Evolutionary conservation across 2,888 invertebrate species (phyloP).

Genomic region (Papilio elwesi): DNA sequence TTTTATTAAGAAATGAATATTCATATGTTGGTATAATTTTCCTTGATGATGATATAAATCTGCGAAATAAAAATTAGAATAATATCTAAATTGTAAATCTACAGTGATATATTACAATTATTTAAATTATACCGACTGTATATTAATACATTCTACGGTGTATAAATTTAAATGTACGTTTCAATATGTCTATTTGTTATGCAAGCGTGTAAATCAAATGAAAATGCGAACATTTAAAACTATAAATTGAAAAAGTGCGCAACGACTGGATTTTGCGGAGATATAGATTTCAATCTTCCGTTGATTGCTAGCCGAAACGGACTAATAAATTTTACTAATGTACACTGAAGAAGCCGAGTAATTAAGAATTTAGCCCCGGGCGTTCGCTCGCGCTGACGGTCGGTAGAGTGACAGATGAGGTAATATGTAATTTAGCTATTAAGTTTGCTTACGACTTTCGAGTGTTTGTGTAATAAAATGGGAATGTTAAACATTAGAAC

Average conservation of each 20-base stretch:
- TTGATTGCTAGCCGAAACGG: constrained; percentile 34
- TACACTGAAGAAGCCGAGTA: constrained; percentile 59
- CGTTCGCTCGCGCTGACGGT: constrained; percentile 38
- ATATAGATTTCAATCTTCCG: constrained; percentile 47
- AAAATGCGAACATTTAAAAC: constrained; percentile 4
- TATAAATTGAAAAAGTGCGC: constrained; percentile 18
- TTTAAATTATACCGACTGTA: constrained; percentile 1
- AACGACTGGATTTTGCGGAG: constrained; percentile 33
- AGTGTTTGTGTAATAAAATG: constrained; percentile 38
- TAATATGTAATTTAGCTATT: constrained; percentile 47
- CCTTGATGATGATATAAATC: background rate
- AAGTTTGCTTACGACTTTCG: constrained; percentile 43
- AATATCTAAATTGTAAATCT: constrained; percentile 21
- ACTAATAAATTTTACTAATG: constrained; percentile 52
- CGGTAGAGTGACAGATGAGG: constrained; percentile 43
- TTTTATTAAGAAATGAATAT: constrained; percentile 12
- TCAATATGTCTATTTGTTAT: constrained; percentile 21
- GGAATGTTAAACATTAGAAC: constrained; percentile 34
- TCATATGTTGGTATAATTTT: constrained; percentile 4
- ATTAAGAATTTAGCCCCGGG: constrained; percentile 56
- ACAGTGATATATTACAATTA: background rate
- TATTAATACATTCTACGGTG: constrained; percentile 3
- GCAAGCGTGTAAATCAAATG: constrained; percentile 23
- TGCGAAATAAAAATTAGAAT: constrained; percentile 8
- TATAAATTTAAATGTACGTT: constrained; percentile 23